Evolutionary conservation across 2,888 invertebrate species (phyloP).

Genomic region (Acanthoscelides obtectus): DNA sequence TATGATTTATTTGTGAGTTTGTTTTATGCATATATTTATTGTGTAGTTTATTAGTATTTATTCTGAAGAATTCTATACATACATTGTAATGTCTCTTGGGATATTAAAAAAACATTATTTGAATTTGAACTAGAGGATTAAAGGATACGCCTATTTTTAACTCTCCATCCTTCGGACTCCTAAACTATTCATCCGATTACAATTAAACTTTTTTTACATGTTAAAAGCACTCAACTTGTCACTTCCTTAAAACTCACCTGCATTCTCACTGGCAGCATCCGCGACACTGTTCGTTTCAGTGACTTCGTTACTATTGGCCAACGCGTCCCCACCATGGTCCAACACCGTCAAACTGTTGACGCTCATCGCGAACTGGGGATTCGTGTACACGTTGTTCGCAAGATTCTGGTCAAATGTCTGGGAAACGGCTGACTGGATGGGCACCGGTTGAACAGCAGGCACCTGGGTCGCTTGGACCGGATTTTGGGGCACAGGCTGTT

Average conservation of each 20-base stretch:
- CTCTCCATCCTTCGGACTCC: too few species aligned
- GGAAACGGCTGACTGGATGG: conserved; percentile 3
- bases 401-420: not conserved
- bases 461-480: conserved; percentile 3
- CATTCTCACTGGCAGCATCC: conserved; percentile 12
- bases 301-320: conserved; percentile 10
- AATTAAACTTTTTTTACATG: too few species aligned
- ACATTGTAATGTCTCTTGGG: too few species aligned
- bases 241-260: not conserved
- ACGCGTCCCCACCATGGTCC: conserved; percentile 23
- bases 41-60: too few species aligned
- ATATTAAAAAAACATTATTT: too few species aligned
- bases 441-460: not conserved
- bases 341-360: conserved; percentile 39
- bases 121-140: too few species aligned
- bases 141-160: too few species aligned
- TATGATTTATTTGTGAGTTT: too few species aligned
- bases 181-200: too few species aligned
- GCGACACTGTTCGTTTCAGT: conserved; percentile 28
- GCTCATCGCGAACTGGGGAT: conserved; percentile 43
- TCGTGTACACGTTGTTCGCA: conserved; percentile 41
- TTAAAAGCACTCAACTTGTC: too few species aligned
- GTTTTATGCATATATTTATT: too few species aligned
- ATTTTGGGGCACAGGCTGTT: not conserved
- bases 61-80: too few species aligned